Evolutionary conservation across 2,888 invertebrate species (phyloP), one percentile per base, ranked within the genome.

Genomic region (Leucophenga maculata): DNA sequence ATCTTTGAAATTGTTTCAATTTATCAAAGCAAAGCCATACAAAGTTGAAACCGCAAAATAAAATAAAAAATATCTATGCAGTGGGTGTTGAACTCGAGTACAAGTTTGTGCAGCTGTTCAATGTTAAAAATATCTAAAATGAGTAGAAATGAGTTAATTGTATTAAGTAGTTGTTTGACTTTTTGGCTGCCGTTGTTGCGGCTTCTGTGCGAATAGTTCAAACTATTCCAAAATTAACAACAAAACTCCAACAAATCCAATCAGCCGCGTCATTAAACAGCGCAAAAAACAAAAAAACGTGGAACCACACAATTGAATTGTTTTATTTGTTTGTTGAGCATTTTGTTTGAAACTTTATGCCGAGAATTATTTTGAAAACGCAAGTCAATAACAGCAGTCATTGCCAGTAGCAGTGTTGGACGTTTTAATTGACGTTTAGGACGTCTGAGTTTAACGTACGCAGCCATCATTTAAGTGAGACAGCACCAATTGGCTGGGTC

Each of bases 341-440:
- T 54, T 55, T 55, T 14, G 22, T 55, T 55, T 55, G 26, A 50
- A 65, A 65, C 50, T 65, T 52, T 22, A 55, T 32, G 54, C 31
- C 32, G 26, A 57, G 46, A 67, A 55, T 57, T 55, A 22, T 55
- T 48, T 50, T 22, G 22, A 67, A 65, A 48, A 46, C 26, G 32
- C 60, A 60, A 59, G 67, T 68, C 67, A 68, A 68, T 68, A 59
- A 50, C 67, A 48, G 60, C 52, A 59, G 60, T 68, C 67, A 68
- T 60, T 59, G 67, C 67, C 67, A 60, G 46, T 20, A 48, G 59
- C 48, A 14, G 46, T 20, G 16, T 32, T 39, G 9, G 39, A n/a
- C n/a, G 44, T n/a, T 14, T 14, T 59, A 59, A 20, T 20, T 18
- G 18, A 46, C 46, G 20, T 6, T 20, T 20, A 20, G 52, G 52